Evolutionary conservation across 2,113 vertebrate genomes (phyloP).

Genomic region (Apeltes quadracus): DNA sequence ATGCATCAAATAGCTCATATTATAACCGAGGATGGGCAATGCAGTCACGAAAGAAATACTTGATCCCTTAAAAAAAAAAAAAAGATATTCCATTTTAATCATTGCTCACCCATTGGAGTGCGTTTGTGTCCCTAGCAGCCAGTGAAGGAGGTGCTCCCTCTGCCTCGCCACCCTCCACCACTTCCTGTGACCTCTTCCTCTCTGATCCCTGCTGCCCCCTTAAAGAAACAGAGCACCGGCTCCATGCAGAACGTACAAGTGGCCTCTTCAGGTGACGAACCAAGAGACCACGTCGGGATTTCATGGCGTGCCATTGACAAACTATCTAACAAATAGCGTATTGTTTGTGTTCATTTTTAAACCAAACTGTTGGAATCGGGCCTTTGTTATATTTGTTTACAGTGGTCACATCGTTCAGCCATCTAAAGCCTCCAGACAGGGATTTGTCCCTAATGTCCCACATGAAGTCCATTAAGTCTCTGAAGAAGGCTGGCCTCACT

Average conservation of each 20-base stretch:
- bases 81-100: conserved; percentile 15
- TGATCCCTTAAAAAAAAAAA: background rate
- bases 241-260: conserved; percentile 75
- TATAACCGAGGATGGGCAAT: background rate
- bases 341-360: background rate
- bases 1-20: background rate
- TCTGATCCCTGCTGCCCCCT: conserved; percentile 23
- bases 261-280: conserved; percentile 75
- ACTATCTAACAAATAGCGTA: background rate
- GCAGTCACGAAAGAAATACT: background rate
- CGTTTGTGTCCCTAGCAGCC: conserved; percentile 71
- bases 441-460: conserved; percentile 67
- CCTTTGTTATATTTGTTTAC: conserved; percentile 19
- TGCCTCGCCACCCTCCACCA: conserved; percentile 57
- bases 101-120: conserved; percentile 37
- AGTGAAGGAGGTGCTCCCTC: conserved; percentile 77
- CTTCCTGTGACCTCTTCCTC: conserved; percentile 50
- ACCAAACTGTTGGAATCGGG: background rate
- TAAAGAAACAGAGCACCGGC: conserved; percentile 42
- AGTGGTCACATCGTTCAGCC: conserved; percentile 78
- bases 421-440: conserved; percentile 66
- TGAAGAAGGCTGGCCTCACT: conserved; percentile 76
- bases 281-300: background rate
- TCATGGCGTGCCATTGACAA: background rate
- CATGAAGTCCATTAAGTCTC: conserved; percentile 70